Evolutionary conservation across 2,888 invertebrate genomes (phyloP), one percentile per base, ranked within the genome.

Genomic region (Acleris literana): DNA sequence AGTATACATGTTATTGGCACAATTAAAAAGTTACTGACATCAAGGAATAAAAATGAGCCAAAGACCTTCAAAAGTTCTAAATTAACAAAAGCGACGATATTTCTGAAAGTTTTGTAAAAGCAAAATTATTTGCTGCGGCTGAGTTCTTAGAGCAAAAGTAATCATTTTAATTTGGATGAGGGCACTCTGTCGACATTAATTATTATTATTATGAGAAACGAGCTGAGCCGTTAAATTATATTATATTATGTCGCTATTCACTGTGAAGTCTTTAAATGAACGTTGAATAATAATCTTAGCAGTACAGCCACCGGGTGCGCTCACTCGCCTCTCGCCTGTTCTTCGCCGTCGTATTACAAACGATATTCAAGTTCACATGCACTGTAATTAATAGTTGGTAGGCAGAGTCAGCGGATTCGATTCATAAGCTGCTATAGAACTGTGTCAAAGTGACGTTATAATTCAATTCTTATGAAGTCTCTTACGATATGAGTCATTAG

Each of bases 81-180:
- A 76, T 75, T 74, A 73, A 75, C 70, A 76, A 76, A 75, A 72
- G 76, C 69, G 70, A 64, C 72, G 69, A 70, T 61, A 63, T 72
- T 69, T 69, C 54, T 43, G 61, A 69, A 73, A 76, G 74, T 70
- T 76, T 75, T 69, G 70, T 59, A 65, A 64, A 69, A 69, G 60
- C 67, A 61, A 71, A 76, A 76, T 74, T 74, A 75, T 76, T 77
- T 73, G 71, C 71, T 70, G 72, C 71, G 76, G 73, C 73, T 70
- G 71, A 69, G 71, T 71, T 70, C 71, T 74, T 70, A 76, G 73
- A 73, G 71, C 68, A 71, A 72, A 74, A 73, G 75, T 72, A 74
- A 76, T 74, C 71, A 75, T 75, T 76, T 75, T 76, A 74, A 76
- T 72, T 72, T 74, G 70, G 75, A 75, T 75, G 72, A 75, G 70